A percentile compares a stretch with the other conserved stretches of the same genome.
Evolutionary conservation across 2,888 invertebrate species (phyloP).

Genomic region (Acleris cristana): DNA sequence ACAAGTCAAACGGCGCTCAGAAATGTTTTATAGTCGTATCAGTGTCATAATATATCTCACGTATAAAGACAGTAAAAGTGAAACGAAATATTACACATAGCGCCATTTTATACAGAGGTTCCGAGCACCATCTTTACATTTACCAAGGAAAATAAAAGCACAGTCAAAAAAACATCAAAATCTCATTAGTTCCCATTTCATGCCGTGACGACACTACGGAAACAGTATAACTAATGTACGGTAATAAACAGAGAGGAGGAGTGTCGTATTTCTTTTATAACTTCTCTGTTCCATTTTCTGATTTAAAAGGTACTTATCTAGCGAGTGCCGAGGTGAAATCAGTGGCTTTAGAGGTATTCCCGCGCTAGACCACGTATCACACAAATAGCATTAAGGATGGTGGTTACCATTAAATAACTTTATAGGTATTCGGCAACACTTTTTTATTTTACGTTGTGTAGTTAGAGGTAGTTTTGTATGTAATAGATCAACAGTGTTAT

Average conservation of each 20-base stretch:
- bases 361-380: slow-evolving; percentile 25
- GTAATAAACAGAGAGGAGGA: slow-evolving; percentile 80
- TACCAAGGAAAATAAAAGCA: slow-evolving; percentile 78
- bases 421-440: no score
- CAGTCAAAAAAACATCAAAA: slow-evolving; percentile 85
- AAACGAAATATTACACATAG: slow-evolving; percentile 52
- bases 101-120: slow-evolving; percentile 57
- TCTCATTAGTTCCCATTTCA: slow-evolving; percentile 84
- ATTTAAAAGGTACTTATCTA: slow-evolving; percentile 70
- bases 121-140: slow-evolving; percentile 60
- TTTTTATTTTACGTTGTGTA: no score
- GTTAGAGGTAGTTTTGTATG: no score
- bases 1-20: slow-evolving; percentile 3
- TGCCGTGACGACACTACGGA: slow-evolving; percentile 82
- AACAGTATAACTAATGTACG: slow-evolving; percentile 83
- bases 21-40: slow-evolving; percentile 5
- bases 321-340: slow-evolving; percentile 58
- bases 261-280: slow-evolving; percentile 83
- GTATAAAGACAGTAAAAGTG: slow-evolving; percentile 34
- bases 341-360: slow-evolving; percentile 44
- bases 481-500: no score
- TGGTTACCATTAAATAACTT: background rate
- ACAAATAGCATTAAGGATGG: slow-evolving; percentile 16
- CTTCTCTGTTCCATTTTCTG: slow-evolving; percentile 77
- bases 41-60: slow-evolving; percentile 15